These are phyloP conservation scores for Nysson spinosus DNA, from an alignment of 2,888 invertebrate genomes.

Conservation along the genomic window DNA sequence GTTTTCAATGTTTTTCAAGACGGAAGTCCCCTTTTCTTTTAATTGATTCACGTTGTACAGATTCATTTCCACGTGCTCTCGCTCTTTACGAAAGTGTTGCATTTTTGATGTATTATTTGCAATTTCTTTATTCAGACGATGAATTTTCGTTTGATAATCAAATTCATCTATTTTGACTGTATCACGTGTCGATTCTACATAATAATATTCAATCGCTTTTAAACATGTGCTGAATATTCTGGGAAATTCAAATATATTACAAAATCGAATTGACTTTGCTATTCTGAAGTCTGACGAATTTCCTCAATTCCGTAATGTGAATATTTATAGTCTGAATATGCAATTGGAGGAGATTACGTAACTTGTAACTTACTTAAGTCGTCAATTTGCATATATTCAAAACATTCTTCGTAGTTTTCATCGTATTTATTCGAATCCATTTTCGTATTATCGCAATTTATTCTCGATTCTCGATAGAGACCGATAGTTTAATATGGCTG, in stretches of 20 bases:
- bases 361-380: too few species aligned
- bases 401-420: neutral
- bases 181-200: neutral
- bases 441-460: neutral
- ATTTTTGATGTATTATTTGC: conserved; percentile 22
- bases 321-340: too few species aligned
- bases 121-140: conserved; percentile 16
- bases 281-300: too few species aligned
- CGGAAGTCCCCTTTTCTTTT: conserved; percentile 39
- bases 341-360: too few species aligned
- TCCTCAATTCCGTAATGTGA: too few species aligned
- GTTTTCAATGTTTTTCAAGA: conserved; percentile 32
- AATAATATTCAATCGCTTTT: neutral
- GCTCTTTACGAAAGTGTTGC: conserved; percentile 19
- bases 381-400: neutral
- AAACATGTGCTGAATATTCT: too few species aligned
- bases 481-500: conserved; percentile 28
- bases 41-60: conserved; percentile 24
- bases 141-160: neutral
- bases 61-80: conserved; percentile 28
- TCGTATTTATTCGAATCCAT: neutral
- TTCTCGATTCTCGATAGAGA: neutral
- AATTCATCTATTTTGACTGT: neutral
- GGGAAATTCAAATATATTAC: too few species aligned
- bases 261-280: too few species aligned